Evolutionary conservation across 1,140 invertebrate genomes (phyloP), one percentile per base, ranked within the genome.

Genomic region (Bombus confusus): DNA sequence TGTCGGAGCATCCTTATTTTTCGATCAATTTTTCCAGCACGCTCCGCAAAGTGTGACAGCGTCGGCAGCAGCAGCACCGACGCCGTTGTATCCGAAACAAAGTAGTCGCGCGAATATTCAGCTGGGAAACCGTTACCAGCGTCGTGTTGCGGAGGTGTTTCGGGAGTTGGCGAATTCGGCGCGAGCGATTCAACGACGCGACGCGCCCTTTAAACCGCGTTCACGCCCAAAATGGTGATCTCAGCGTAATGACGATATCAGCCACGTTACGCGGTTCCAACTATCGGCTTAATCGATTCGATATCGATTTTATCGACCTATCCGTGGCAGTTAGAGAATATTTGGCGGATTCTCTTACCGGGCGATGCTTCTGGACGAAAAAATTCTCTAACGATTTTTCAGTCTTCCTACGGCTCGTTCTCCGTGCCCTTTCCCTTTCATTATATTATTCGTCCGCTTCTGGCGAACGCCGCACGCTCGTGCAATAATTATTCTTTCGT

Each of bases 201-300:
- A n/a, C n/a, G 72, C 10, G 13, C 59, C 57, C 72, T 74, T 85
- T 72, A 81, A 89, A 62, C 85, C 64, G 74, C 73, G 88, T 57
- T 76, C 82, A 86, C 83, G 83, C 71, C 57, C 80, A 88, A 88
- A 90, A 80, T 86, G 88, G 72, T 64, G 89, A 90, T 90, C 86
- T 88, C 89, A 22, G 15, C 71, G 80, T 90, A 90, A 90, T 90
- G 88, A 90, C 86, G 89, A 90, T 87, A 90, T 88, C 86, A 87
- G 73, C 39, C 18, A 62, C 64, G 86, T 90, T 90, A 84, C 78
- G 80, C 88, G 89, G 90, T 88, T 90, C 86, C 86, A 84, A 68
- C 77, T 80, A 86, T 90, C 90, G 88, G 80, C 80, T 52, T 71
- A 57, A 75, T 80, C 71, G 83, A n/a, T 43, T 62, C 59, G 62